Evolutionary conservation across 2,113 vertebrate genomes (phyloP).

Genomic region (Gobio gobio): DNA sequence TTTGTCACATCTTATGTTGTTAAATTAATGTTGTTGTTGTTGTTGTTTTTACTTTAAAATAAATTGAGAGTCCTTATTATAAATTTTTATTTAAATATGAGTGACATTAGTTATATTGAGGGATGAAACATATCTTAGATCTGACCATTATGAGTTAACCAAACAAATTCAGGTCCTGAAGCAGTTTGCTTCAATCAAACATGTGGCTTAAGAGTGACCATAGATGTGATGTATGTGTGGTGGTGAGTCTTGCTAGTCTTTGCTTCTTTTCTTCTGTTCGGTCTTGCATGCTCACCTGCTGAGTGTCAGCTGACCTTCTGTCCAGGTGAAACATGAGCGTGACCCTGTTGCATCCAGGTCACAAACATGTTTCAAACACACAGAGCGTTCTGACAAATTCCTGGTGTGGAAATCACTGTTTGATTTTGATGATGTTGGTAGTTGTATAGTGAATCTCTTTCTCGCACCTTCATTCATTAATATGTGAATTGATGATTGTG

Average conservation of each 20-base stretch:
- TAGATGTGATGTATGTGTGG: slow-evolving; percentile 5
- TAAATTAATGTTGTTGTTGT: no score
- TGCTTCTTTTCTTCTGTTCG: background rate
- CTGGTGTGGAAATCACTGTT: background rate
- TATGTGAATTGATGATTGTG: background rate
- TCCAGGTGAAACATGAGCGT: background rate
- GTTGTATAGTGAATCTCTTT: background rate
- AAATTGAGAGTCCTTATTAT: no score
- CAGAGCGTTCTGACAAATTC: background rate
- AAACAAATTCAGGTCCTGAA: background rate
- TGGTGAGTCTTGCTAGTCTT: slow-evolving; percentile 7
- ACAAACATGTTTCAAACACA: background rate
- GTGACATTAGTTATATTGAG: no score
- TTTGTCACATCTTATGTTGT: no score
- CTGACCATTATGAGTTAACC: background rate
- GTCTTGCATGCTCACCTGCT: background rate
- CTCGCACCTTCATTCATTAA: background rate
- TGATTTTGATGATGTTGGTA: background rate
- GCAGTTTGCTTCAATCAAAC: background rate
- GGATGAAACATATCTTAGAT: no score
- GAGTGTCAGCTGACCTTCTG: slow-evolving; percentile 29
- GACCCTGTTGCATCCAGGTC: background rate
- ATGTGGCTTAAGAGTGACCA: background rate
- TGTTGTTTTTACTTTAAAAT: no score
- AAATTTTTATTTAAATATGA: no score